Evolutionary conservation across 2,797 vertebrate genomes (phyloP), one percentile per base, ranked within the genome.

Genomic region (Microctenopoma steveboyesi): DNA sequence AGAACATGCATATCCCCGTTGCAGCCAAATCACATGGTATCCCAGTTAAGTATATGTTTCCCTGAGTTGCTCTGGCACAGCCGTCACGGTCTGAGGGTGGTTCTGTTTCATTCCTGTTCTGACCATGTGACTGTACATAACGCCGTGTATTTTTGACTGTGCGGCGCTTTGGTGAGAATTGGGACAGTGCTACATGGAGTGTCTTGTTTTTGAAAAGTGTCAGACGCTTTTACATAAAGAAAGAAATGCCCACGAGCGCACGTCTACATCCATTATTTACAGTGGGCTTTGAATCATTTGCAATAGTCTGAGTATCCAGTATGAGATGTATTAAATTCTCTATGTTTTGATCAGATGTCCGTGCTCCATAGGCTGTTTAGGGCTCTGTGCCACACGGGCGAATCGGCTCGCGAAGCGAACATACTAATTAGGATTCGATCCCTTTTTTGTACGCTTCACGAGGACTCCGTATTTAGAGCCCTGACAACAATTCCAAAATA

Each of bases 41-140:
- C 83, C 86, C 81, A 80, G 78, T 65, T 91, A 93, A 93, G 86
- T 92, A 92, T 90, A 91, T 52, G 90, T 92, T 91, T 86, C 86
- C 57, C 60, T 28, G 69, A 74, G 85, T 76, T 63, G 64, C 79
- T 86, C 81, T 87, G 88, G 88, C 90, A 87, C 80, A 68, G 87
- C 81, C 57, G 64, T 76, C 86, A 83, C 52, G 88, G 89, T 89
- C 89, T 86, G 80, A 90, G 91, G 89, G 86, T 72, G 88, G 89
- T 83, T 92, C 86, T 74, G 78, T 82, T 75, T 92, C 91, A 92
- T 92, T 93, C 91, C 89, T 85, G 78, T 67, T 76, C 77, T 70
- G 81, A 83, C 90, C 92, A 92, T 87, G 86, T 93, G 93, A 92
- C 82, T 67, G 0, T 74, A 78, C 83, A 79, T 83, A 84, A 89